phyloP scores from a whole-genome alignment of 2,888 invertebrate species.

The Ferdinandea cuprea region DNA sequence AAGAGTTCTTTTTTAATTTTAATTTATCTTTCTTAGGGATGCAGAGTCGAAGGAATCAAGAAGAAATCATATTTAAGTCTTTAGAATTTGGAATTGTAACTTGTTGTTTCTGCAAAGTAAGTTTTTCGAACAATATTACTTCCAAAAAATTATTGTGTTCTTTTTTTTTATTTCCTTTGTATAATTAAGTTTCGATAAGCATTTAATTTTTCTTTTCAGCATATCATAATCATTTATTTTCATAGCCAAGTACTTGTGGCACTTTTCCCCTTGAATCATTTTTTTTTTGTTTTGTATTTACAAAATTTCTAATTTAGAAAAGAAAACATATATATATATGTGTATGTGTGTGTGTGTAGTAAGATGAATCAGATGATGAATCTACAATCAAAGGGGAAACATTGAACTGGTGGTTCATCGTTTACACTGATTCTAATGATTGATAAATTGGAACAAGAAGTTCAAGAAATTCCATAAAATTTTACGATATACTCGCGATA shows the following conservation, averaged over 20 bases:
- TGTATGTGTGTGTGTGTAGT: conserved; percentile 26
- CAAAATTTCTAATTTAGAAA: conserved; percentile 71
- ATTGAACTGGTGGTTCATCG: background rate
- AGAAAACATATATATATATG: conserved; percentile 52
- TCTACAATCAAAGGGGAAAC: conserved; percentile 4
- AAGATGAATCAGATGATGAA: conserved; percentile 17
- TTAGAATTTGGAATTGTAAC: conserved; percentile 49
- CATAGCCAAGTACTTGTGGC: conserved; percentile 60
- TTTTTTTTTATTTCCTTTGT: conserved; percentile 22
- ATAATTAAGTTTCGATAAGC: conserved; percentile 28
- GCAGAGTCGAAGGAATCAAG: conserved; percentile 26
- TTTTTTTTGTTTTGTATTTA: conserved; percentile 53
- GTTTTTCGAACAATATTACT: conserved; percentile 16
- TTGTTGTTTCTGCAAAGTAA: background rate
- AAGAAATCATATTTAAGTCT: conserved; percentile 50
- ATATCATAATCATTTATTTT: conserved; percentile 19
- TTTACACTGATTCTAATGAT: conserved; percentile 25
- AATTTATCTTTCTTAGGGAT: conserved; percentile 7
- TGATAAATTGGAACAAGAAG: conserved; percentile 22
- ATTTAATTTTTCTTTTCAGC: conserved; percentile 25
- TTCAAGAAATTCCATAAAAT: conserved; percentile 15
- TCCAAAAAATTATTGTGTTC: conserved; percentile 33
- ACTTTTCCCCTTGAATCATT: conserved; percentile 29
- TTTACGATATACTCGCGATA: conserved; percentile 9
- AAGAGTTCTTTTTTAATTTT: conserved; percentile 5